Base-by-base conservation (phyloP, 2,888 invertebrate species). In the Thereva nobilitata region DNA sequence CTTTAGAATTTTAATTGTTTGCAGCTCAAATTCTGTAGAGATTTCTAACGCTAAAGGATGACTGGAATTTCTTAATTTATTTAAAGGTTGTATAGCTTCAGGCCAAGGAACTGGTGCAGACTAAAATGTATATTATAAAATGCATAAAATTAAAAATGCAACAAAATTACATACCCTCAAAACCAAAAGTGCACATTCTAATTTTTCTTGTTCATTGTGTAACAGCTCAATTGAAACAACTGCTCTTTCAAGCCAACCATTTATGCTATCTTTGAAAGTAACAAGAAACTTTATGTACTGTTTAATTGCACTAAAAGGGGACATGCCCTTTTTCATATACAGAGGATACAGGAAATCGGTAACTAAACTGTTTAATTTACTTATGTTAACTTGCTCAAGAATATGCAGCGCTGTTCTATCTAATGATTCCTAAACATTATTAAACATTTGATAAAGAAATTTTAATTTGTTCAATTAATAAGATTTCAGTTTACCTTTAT, bases 41-140 rank as follows among this genome's bases (percentile, higher is more conserved):
- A 81, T 81, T 69, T 78, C 77, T 1, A 73, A 67, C 5, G 80
- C 78, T 41, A 80, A 64, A 0, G 79, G 79, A 73, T 81, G 80
- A 34, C 78, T 78, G 1, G 80, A 79, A 53, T 75, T 74, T n/a
- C 80, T 76, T 4, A 80, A 67, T 68, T 76, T 76, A 2, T 79
- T 72, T 0, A 81, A 72, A 0, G 80, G 76, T 0, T 73, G 70
- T 1, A 80, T 68, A 1, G 73, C 70, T 0, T 79, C 77, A 0
- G 80, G 76, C 82, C 82, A 81, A 0, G 81, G 81, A 1, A 81
- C 80, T 4, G 80, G 77, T 0, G 81, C 74, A 9, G 75, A 74
- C 73, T 80, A 5, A 68, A 54, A 40, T 42, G 7, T 38, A 59
- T 4, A 4, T 61, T 45, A n/a, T 35, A 35, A 44, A 9, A 9